Evolutionary conservation across 2,888 invertebrate genomes (phyloP), one percentile per base, ranked within the genome.

Genomic region (Phania funesta): DNA sequence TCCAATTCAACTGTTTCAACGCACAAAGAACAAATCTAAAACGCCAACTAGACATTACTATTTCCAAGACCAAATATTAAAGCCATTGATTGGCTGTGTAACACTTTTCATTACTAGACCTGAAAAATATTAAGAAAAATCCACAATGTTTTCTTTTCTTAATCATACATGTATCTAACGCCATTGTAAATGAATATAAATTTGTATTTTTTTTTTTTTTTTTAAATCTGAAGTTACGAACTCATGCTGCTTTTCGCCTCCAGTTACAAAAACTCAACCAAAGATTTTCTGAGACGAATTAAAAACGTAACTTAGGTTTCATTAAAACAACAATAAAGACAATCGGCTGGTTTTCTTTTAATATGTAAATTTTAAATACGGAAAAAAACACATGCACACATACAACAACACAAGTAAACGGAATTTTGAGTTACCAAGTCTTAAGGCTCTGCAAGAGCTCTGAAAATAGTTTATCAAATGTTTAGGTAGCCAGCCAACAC

Each of bases 181-280:
- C 67, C 35, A 62, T 62, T 60, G 18, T 11, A 65, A 50, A 32
- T 46, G 13, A 44, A 52, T 35, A 62, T 18, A 67, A 48, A 9
- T 67, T 41, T 24, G 24, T 26, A 58, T 58, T 24, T 1, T 20
- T 67, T 41, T 24, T 16, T 26, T 67, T 58, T 24, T 1, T 20
- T 16, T 20, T 38, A 44, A 7, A 16, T 68, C 22, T 16, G n/a
- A 29, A 41, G 62, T n/a, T n/a, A n/a, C n/a, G 52, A 67, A 22
- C 38, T 52, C 80, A 76, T 71, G 76, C 80, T 81, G 80, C 29
- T 67, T 65, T 52, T 65, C 29, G 80, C 46, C 65, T 52, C 35
- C 13, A 62, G 65, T 26, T 26, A 64, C 20, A 32, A 26, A 29
- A 62, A 58, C 9, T 46, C 13, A 44, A 68, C 46, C 6, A 5